Evolutionary conservation across 1,140 invertebrate genomes (phyloP).

Genomic region (Phortica variegata): DNA sequence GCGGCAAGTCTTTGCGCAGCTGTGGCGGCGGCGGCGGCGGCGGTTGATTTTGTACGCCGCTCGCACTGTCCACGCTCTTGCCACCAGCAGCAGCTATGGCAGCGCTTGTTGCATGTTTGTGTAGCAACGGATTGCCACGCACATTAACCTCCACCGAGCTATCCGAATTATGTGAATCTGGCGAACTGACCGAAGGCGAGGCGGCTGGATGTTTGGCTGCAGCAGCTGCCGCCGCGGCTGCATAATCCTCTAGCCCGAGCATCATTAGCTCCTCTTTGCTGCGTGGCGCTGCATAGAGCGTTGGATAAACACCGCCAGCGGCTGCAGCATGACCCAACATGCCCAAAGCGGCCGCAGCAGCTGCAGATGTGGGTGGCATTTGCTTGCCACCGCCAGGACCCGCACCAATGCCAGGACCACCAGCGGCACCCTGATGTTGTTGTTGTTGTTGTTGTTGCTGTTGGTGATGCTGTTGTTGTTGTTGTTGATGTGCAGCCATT

Average conservation of each 20-base stretch:
- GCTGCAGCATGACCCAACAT: constrained; percentile 59
- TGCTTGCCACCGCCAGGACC: constrained; percentile 34
- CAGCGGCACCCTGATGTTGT: constrained; percentile 25
- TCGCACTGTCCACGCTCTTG: constrained; percentile 39
- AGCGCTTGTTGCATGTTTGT: constrained; percentile 22
- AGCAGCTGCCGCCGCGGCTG: constrained; percentile 55
- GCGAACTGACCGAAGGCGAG: constrained; percentile 71
- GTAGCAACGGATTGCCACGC: constrained; percentile 46
- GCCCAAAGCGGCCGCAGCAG: constrained; percentile 51
- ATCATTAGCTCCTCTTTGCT: constrained; percentile 67
- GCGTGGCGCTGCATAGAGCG: constrained; percentile 57
- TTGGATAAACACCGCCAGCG: constrained; percentile 57
- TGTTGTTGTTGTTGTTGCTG: constrained; percentile 82
- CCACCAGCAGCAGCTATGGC: constrained; percentile 35
- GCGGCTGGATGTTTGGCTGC: constrained; percentile 57
- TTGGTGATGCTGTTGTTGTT: constrained; percentile 80
- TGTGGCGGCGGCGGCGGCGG: constrained; percentile 57
- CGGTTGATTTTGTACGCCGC: too few species aligned
- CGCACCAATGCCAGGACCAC: constrained; percentile 27
- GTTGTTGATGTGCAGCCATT: constrained; percentile 61
- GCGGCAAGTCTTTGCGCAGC: constrained; percentile 59
- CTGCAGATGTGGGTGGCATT: constrained; percentile 33
- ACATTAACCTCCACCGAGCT: constrained; percentile 67
- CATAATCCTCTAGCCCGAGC: constrained; percentile 66
- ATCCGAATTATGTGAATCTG: constrained; percentile 75